Conservation (phyloP, 2,888 invertebrate species). For the Epirrhoe tristata region DNA sequence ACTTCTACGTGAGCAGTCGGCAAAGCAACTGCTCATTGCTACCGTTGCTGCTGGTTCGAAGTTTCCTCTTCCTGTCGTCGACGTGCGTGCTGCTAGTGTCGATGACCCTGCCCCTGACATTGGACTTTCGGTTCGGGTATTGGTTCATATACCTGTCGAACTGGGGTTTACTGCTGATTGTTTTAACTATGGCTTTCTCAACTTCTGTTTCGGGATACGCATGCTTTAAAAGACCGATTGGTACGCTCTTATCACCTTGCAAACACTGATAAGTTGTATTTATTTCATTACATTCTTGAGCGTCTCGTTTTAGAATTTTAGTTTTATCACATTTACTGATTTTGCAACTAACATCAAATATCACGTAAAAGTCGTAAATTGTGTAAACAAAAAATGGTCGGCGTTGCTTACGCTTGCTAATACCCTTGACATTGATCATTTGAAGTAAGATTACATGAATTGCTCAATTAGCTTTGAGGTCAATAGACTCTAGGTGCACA, state of each 20-base stretch:
- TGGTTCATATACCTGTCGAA: slow-evolving; percentile 80
- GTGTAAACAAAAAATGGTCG: slow-evolving; percentile 18
- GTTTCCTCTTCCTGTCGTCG: slow-evolving; percentile 64
- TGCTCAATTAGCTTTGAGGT: slow-evolving; percentile 29
- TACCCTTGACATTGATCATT: slow-evolving; percentile 32
- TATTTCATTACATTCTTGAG: neutral
- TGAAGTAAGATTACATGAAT: slow-evolving; percentile 12
- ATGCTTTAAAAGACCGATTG: slow-evolving; percentile 63
- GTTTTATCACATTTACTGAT: slow-evolving; percentile 6
- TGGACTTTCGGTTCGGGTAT: slow-evolving; percentile 57
- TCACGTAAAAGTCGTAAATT: slow-evolving; percentile 13
- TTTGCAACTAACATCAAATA: slow-evolving; percentile 12
- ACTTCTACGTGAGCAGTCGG: slow-evolving; percentile 74
- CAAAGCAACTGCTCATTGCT: slow-evolving; percentile 62
- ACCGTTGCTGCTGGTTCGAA: slow-evolving; percentile 58
- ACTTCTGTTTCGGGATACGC: slow-evolving; percentile 64
- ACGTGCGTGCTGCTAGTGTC: slow-evolving; percentile 59
- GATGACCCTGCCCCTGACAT: slow-evolving; percentile 55
- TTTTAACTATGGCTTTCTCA: slow-evolving; percentile 61
- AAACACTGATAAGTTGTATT: slow-evolving; percentile 14
- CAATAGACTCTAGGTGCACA: slow-evolving; percentile 32
- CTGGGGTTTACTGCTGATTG: slow-evolving; percentile 72
- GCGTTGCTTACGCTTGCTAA: slow-evolving; percentile 1
- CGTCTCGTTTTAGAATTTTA: neutral
- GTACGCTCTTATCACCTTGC: slow-evolving; percentile 49